phyloP scores from a whole-genome alignment of 2,113 vertebrate species.

The Sinocyclocheilus maitianheensis region DNA sequence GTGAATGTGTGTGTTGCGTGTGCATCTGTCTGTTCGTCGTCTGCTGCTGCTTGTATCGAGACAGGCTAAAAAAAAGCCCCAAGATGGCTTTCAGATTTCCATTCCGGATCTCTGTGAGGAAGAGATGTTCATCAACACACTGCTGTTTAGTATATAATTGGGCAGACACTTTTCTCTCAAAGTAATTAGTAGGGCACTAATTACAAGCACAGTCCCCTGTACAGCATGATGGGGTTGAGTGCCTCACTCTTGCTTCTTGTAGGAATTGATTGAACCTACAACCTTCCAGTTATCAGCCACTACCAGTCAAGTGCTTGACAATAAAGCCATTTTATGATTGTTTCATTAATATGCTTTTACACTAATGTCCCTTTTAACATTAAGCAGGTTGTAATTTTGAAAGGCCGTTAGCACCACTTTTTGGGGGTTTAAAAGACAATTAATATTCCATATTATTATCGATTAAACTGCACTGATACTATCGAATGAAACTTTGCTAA shows the following conservation, averaged over 20 bases:
- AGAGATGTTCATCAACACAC: constrained; percentile 7
- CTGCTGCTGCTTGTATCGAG: constrained; percentile 90
- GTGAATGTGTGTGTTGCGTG: constrained; percentile 66
- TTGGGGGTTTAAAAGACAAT: no score
- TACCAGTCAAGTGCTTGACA: background rate
- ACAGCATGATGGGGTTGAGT: no score
- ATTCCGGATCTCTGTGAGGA: constrained; percentile 91
- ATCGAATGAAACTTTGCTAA: no score
- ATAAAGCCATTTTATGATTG: background rate
- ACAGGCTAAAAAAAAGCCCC: constrained; percentile 97
- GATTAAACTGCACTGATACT: no score
- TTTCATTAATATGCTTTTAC: background rate
- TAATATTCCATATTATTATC: no score
- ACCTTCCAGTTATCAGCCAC: background rate
- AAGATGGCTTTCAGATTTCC: constrained; percentile 98
- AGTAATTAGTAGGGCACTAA: background rate
- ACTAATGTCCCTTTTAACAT: no score
- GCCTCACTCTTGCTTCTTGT: no score
- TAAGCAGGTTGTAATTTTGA: background rate
- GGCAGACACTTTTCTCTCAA: constrained; percentile 7
- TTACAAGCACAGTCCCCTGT: no score
- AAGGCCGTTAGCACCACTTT: background rate
- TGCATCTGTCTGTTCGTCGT: constrained; percentile 71
- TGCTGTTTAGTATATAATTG: background rate
- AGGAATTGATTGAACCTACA: no score